Conservation (phyloP, 2,113 vertebrate genomes). For the Hiodon tergisus region DNA sequence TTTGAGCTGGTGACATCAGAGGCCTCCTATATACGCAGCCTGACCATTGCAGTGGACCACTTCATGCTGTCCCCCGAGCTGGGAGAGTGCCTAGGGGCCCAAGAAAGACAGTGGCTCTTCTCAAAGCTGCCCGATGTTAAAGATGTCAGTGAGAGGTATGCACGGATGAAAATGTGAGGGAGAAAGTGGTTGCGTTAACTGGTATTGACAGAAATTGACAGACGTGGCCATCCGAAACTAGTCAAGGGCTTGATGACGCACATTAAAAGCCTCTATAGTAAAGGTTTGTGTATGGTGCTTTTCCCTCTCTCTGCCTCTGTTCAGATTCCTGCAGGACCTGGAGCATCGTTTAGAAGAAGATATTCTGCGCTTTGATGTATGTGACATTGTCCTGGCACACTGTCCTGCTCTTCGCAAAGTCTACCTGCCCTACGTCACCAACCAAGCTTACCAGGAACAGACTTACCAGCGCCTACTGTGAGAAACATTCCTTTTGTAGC, state of each 20-base stretch:
- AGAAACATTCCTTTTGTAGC: slow-evolving; percentile 31
- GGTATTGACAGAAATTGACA: too few relatives aligned
- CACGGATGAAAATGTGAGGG: neutral
- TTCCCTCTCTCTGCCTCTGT: neutral
- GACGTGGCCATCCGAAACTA: too few relatives aligned
- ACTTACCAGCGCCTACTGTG: slow-evolving; percentile 82
- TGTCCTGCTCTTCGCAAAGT: slow-evolving; percentile 71
- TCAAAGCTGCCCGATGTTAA: slow-evolving; percentile 85
- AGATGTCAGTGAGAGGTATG: slow-evolving; percentile 80
- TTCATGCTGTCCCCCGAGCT: slow-evolving; percentile 76
- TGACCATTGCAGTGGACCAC: slow-evolving; percentile 77
- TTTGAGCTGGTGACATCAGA: slow-evolving; percentile 86
- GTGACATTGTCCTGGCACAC: slow-evolving; percentile 73
- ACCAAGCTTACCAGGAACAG: slow-evolving; percentile 84
- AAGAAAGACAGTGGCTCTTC: slow-evolving; percentile 83
- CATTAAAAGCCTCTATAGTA: neutral
- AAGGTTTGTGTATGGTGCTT: neutral
- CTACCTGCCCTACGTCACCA: slow-evolving; percentile 83
- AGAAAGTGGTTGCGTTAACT: neutral
- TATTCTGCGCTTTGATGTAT: slow-evolving; percentile 78
- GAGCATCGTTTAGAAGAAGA: slow-evolving; percentile 76
- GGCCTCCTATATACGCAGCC: slow-evolving; percentile 80
- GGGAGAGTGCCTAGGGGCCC: slow-evolving; percentile 68
- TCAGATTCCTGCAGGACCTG: slow-evolving; percentile 77
- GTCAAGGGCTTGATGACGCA: too few relatives aligned